phyloP scores from a whole-genome alignment of 2,888 invertebrate genomes.

The Pammene fasciana region DNA sequence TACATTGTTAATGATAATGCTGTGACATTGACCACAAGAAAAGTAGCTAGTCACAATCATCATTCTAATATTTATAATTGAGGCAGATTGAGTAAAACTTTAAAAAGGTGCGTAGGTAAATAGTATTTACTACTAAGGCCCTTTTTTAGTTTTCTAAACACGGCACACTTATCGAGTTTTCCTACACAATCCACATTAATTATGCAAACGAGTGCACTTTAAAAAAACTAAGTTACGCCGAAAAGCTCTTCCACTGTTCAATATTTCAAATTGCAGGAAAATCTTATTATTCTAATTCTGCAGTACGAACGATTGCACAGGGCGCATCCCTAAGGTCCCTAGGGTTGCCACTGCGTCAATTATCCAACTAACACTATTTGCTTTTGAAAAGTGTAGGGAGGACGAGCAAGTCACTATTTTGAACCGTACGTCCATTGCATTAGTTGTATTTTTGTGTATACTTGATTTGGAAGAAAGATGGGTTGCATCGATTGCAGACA shows the following conservation, averaged over 20 bases:
- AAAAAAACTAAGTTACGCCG: slow-evolving; percentile 36
- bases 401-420: neutral
- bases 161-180: slow-evolving; percentile 6
- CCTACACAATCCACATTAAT: slow-evolving; percentile 28
- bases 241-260: slow-evolving; percentile 37
- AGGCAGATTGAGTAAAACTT: no score
- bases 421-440: neutral
- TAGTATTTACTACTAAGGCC: neutral
- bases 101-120: no score
- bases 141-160: neutral
- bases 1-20: no score
- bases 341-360: slow-evolving; percentile 33
- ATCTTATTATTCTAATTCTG: slow-evolving; percentile 41
- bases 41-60: no score
- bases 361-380: slow-evolving; percentile 42
- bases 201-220: slow-evolving; percentile 36
- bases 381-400: slow-evolving; percentile 31
- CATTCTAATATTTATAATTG: no score
- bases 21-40: no score
- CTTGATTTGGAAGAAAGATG: neutral
- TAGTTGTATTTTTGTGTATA: neutral
- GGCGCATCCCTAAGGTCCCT: slow-evolving; percentile 33
- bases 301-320: slow-evolving; percentile 34
- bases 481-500: slow-evolving; percentile 18
- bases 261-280: slow-evolving; percentile 40